Evolutionary conservation across 2,888 invertebrate genomes (phyloP).

Genomic region (Reticulitermes lucifugus): DNA sequence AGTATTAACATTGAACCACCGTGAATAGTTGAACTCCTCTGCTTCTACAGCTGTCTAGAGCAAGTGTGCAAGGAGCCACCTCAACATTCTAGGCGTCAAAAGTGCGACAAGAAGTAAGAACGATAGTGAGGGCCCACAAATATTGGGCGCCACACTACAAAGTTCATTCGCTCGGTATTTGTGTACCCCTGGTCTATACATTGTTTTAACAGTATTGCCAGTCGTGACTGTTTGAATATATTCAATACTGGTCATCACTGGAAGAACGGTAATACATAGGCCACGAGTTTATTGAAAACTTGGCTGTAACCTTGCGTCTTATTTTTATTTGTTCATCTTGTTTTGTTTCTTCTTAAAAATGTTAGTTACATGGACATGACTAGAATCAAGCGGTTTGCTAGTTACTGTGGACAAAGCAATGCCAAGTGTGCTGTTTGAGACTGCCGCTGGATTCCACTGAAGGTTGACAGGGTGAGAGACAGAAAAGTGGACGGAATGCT

Average conservation of each 20-base stretch:
- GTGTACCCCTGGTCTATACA: too few relatives aligned
- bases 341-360: conserved; percentile 9
- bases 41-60: too few relatives aligned
- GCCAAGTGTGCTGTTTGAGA: neutral
- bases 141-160: too few relatives aligned
- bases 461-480: neutral
- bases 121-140: too few relatives aligned
- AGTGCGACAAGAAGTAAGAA: too few relatives aligned
- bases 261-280: neutral
- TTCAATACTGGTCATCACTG: neutral
- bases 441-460: neutral
- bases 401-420: neutral
- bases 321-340: conserved; percentile 2
- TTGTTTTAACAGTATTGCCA: neutral
- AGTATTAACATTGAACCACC: too few relatives aligned
- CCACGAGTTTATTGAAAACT: neutral
- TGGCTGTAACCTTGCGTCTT: neutral
- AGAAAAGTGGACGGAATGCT: neutral
- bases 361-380: neutral
- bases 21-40: too few relatives aligned
- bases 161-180: too few relatives aligned
- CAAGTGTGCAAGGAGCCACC: too few relatives aligned
- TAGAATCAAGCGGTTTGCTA: neutral
- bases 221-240: neutral
- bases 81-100: too few relatives aligned